Percentiles rank a stretch among this genome's conserved stretches.
phyloP scores from a whole-genome alignment of 1,140 invertebrate genomes.

The Galleria mellonella region DNA sequence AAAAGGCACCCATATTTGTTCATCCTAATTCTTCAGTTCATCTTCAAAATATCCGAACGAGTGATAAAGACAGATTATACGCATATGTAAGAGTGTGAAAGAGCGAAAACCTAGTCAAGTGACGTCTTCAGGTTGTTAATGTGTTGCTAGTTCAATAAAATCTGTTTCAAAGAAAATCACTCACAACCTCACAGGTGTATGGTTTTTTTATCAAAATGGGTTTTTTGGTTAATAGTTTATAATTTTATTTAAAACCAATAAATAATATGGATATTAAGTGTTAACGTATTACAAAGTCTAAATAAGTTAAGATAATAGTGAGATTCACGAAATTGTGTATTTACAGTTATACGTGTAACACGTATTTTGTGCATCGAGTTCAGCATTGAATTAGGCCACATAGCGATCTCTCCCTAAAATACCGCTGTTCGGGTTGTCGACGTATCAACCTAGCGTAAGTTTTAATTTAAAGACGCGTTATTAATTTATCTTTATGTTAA shows the following conservation, averaged over 20 bases:
- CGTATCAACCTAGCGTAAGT: slow-evolving; percentile 63
- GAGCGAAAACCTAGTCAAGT: slow-evolving; percentile 3
- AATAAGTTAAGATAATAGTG: slow-evolving; percentile 33
- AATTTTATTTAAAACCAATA: slow-evolving; percentile 44
- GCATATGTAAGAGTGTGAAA: not conserved
- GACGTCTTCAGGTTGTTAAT: slow-evolving; percentile 4
- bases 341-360: slow-evolving; percentile 73
- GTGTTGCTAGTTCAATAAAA: slow-evolving; percentile 20
- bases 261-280: slow-evolving; percentile 39
- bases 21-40: no score
- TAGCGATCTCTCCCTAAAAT: slow-evolving; percentile 76
- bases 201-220: slow-evolving; percentile 51
- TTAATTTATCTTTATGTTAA: slow-evolving; percentile 9
- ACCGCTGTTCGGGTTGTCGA: slow-evolving; percentile 74
- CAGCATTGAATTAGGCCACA: slow-evolving; percentile 75
- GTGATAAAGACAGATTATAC: not conserved
- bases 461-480: slow-evolving; percentile 31
- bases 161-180: slow-evolving; percentile 18
- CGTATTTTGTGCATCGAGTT: slow-evolving; percentile 74
- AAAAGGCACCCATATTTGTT: no score
- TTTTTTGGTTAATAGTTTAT: slow-evolving; percentile 54
- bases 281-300: slow-evolving; percentile 34
- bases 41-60: not conserved
- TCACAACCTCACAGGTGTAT: slow-evolving; percentile 26
- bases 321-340: slow-evolving; percentile 63